Conservation (phyloP, 2,113 vertebrate genomes). For the Siniperca chuatsi region DNA sequence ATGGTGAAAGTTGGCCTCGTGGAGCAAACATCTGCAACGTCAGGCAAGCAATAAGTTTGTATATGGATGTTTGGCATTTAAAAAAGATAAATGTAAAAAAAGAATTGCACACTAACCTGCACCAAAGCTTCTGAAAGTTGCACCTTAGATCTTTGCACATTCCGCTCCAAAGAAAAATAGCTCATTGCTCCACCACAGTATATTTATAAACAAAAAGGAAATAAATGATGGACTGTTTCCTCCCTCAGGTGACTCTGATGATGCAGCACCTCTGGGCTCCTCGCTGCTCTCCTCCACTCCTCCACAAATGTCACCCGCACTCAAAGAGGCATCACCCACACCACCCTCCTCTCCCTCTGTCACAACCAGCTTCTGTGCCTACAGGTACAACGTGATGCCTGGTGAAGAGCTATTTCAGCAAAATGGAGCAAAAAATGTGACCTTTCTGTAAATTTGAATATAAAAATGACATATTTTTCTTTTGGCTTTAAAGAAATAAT, state of each 20-base stretch:
- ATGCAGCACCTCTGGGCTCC: slow-evolving; percentile 90
- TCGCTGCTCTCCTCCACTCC: slow-evolving; percentile 91
- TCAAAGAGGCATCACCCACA: slow-evolving; percentile 95
- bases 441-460: neutral
- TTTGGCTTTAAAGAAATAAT: too few relatives aligned
- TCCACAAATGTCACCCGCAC: slow-evolving; percentile 90
- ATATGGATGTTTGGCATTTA: neutral
- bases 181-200: neutral
- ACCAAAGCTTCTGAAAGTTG: neutral
- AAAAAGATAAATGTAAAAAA: neutral
- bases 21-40: slow-evolving; percentile 93
- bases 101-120: neutral
- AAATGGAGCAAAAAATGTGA: neutral
- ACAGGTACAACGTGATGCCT: slow-evolving; percentile 84
- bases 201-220: neutral
- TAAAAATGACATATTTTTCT: neutral
- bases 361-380: slow-evolving; percentile 88
- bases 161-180: neutral
- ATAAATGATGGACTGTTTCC: neutral
- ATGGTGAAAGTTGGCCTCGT: slow-evolving; percentile 97
- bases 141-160: neutral
- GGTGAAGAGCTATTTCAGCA: neutral
- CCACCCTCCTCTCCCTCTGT: slow-evolving; percentile 97
- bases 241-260: slow-evolving; percentile 94
- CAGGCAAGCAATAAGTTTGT: slow-evolving; percentile 83